Base-by-base conservation (phyloP, 2,888 invertebrate species). In the Branchellion lobata region DNA sequence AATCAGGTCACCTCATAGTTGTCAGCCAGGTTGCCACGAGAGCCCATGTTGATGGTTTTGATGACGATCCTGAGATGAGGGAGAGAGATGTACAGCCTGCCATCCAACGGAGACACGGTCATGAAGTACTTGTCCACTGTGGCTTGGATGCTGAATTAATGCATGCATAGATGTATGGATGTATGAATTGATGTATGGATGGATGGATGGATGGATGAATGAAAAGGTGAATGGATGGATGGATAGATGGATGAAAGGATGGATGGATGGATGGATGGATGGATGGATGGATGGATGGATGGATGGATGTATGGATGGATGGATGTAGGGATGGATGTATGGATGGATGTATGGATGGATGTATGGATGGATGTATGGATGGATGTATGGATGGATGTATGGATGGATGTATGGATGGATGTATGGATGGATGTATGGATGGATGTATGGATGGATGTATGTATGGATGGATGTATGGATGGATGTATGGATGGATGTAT, bases 21-120 rank as follows among this genome's bases (percentile, higher is more conserved):
- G 85, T 86, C 85, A 73, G 85, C 82, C 21, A 88, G 84, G 81
- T 88, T 87, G 27, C 86, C 84, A 68, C 86, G 85, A 8, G 86
- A 84, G 24, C 86, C 87, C 86, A 87, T 87, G n/a, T 86, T 86
- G 80, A 86, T 86, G n/a, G 87, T 85, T 27, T 85, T 83, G 74
- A 87, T 84, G 61, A 87, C 85, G 77, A 84, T 83, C 75, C 85
- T 83, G 57, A 83, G 84, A 84, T 85, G 95, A 47, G 96, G 95
- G 88, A 98, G 95, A 69, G 97, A 96, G 84, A 99, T 93, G 88
- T 96, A 97, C 77, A 99, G 90, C 86, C 94, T 93, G 11, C 96
- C 96, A 87, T 97, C 96, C 40, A 96, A 94, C 34, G 98, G 97
- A 76, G 96, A 96, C 75, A 97, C 93, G 80, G 96, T 94, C 86